A percentile compares a stretch with the other conserved stretches of the same genome.
Conservation (phyloP, 2,113 vertebrate genomes). For the Origma solitaria region DNA sequence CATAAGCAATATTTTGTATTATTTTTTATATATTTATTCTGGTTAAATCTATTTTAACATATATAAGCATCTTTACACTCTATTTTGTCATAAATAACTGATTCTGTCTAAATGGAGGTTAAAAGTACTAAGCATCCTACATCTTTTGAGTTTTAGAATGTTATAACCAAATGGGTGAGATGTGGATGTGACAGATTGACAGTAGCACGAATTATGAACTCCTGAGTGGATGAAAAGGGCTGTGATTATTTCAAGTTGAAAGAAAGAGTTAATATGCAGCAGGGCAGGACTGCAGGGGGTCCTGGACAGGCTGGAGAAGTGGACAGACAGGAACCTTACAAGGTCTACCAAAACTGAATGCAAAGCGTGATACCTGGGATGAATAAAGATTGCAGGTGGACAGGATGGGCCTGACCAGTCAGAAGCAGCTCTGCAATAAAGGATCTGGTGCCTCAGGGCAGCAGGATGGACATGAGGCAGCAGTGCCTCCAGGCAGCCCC, state of each 20-base stretch:
- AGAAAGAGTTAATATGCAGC: background rate
- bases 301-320: background rate
- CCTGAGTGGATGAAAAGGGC: fast-evolving
- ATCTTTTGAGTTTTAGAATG: background rate
- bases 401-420: background rate
- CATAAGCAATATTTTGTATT: background rate
- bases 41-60: background rate
- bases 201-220: background rate
- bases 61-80: background rate
- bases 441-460: background rate
- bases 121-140: background rate
- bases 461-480: background rate
- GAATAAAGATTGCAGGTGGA: background rate
- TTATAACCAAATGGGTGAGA: background rate
- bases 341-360: background rate
- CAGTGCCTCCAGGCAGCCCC: fast-evolving
- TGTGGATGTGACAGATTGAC: background rate
- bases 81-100: background rate
- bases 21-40: background rate
- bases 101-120: background rate
- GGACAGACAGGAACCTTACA: background rate
- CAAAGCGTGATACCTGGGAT: background rate
- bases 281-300: background rate
- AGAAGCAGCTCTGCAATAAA: background rate
- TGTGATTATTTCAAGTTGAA: background rate